Base-by-base conservation (phyloP, 2,888 invertebrate genomes). In the Zele albiditarsus region DNA sequence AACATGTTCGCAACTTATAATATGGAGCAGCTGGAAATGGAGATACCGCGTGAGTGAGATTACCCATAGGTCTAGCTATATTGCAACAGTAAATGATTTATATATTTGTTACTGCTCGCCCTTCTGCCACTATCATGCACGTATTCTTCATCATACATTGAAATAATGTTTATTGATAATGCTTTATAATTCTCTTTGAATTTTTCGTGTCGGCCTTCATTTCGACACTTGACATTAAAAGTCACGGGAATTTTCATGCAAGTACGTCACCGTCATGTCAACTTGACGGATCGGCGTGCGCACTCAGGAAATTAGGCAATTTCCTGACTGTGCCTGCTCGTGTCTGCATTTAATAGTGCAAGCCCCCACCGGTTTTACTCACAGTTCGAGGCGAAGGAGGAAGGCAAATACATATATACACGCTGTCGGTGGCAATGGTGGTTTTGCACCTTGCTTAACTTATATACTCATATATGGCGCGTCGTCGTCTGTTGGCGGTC, bases 281-380 rank as follows among this genome's bases (percentile, higher is more conserved):
- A 82, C 84, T 86, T 89, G 89, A 89, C 88, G 88, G 88, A 89
- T 89, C 87, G 88, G 88, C 87, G 88, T 84, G 89, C 86, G 87
- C 88, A 88, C 86, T 88, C 89, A 89, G 89, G 89, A 89, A 89
- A 89, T 89, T 89, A 89, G 89, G 88, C 88, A 89, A 89, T 89
- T 89, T 89, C 89, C 89, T 86, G 87, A 78, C 84, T 78, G 87
- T 86, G 84, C 87, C 86, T 85, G 84, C 87, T 88, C 88, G 88
- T 88, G 88, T 86, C 87, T 88, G 87, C 87, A 84, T 88, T 88
- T 88, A 88, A 88, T 87, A 87, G 88, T 86, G 82, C 75, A 75
- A 60, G 58, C 71, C 67, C 80, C 20, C 80, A 81, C 82, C 79
- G 81, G 82, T 83, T 63, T 68, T 82, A 80, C 81, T 81, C 80